Percentiles rank a stretch among this genome's conserved stretches.
phyloP scores from a whole-genome alignment of 2,113 vertebrate species.

The Pachypanchax playfairii region DNA sequence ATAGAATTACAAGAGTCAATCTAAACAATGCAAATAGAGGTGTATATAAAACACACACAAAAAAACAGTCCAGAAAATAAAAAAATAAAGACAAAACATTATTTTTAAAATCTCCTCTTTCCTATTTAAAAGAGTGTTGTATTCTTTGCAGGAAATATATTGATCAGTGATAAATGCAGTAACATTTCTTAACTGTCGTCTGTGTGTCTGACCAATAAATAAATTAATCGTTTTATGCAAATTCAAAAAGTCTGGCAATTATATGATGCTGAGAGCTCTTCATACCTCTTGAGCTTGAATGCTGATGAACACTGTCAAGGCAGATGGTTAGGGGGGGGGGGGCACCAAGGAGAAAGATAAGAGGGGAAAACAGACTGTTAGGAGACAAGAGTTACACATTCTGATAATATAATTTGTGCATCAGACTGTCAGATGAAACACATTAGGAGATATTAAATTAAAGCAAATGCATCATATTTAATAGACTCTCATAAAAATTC shows the following conservation, averaged over 20 bases:
- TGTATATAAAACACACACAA: no score
- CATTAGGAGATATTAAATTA: background rate
- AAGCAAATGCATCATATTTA: constrained; percentile 16
- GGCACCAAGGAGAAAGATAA: constrained; percentile 12
- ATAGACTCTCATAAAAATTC: background rate
- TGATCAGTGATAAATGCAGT: background rate
- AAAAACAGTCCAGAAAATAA: background rate
- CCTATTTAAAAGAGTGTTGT: no score
- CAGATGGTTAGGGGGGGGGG: constrained; percentile 33
- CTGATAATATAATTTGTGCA: constrained; percentile 28
- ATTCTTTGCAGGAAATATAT: background rate
- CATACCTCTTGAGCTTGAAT: constrained; percentile 70
- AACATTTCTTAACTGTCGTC: no score
- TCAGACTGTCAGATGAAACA: constrained; percentile 16
- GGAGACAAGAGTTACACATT: constrained; percentile 11
- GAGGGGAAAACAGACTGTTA: constrained; percentile 21
- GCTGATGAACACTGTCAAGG: constrained; percentile 52
- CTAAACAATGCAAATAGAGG: background rate
- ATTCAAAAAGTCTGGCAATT: background rate
- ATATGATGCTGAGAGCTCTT: background rate
- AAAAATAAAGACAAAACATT: no score
- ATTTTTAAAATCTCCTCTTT: no score
- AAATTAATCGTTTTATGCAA: background rate
- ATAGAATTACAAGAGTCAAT: background rate
- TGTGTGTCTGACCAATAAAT: no score